These are phyloP conservation scores for Alectoris magna DNA, from an alignment of 2,797 vertebrate species.

Conservation along the genomic window DNA sequence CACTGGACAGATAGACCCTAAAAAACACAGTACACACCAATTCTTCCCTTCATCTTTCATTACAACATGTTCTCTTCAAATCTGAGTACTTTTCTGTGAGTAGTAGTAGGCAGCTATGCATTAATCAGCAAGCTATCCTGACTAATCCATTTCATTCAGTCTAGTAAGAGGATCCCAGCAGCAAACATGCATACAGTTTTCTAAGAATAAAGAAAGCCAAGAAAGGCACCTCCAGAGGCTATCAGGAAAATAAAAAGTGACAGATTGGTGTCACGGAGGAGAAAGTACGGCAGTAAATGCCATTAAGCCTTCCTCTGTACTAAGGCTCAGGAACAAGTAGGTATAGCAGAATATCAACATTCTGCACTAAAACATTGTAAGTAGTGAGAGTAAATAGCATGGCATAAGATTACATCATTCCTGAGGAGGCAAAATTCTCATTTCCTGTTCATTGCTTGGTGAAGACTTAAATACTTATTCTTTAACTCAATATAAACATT, in stretches of 20 bases:
- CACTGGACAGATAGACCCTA: not conserved
- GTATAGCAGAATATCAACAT: not conserved
- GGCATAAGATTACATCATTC: not conserved
- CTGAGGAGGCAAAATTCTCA: not conserved
- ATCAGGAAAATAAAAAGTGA: constrained; percentile 56
- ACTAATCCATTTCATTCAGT: constrained; percentile 68
- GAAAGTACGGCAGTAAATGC: constrained; percentile 9
- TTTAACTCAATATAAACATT: not conserved
- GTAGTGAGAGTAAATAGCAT: not conserved
- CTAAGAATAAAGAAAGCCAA: constrained; percentile 54
- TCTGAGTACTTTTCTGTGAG: not conserved
- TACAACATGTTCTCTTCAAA: not conserved
- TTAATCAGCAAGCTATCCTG: constrained; percentile 68
- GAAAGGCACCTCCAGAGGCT: constrained; percentile 41
- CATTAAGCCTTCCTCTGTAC: not conserved
- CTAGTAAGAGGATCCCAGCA: constrained; percentile 70
- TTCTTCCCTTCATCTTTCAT: not conserved
- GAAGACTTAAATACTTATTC: not conserved
- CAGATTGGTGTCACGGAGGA: constrained; percentile 69
- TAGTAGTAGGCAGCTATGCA: constrained; percentile 4
- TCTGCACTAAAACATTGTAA: not conserved
- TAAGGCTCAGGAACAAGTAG: not conserved
- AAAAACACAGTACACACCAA: not conserved
- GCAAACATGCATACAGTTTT: constrained; percentile 62
- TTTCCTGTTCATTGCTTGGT: not conserved